Evolutionary conservation across 2,797 vertebrate genomes (phyloP), one percentile per base, ranked within the genome.

Genomic region (Macroramphosus scolopax): DNA sequence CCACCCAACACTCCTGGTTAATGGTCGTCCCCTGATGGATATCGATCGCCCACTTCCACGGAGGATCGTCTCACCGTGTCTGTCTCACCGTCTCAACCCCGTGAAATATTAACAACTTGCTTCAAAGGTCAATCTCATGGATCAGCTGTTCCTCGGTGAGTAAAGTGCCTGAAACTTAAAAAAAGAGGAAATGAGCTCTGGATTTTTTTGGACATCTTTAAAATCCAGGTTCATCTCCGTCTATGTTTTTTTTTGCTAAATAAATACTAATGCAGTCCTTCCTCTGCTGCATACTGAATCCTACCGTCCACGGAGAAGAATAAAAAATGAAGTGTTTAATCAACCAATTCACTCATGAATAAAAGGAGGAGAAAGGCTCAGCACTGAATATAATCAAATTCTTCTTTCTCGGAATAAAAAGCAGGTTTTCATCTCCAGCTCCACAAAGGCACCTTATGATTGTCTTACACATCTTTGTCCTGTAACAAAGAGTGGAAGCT

Each of bases 61-160:
- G 57, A 59, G 44, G 58, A 58, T 26, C 9, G 16, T 53, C 52
- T 26, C 51, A 62, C 51, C 31, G 40, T 22, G 3, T 61, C 53
- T 18, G 17, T 60, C 47, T 41, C 49, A 38, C 31, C 59, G 45
- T 15, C 51, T 68, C 51, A 33, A 11, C 29, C 40, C 32, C 15
- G 71, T 82, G 50, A 82, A 85, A 77, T 69, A 80, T 79, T 76
- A 64, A 83, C 45, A 37, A 13, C 12, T 17, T 31, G 48, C 8
- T 44, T 37, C 49, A 43, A 33, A 49, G 32, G 51, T 18, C 52
- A 56, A 64, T 41, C 48, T 60, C 40, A n/a, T 5, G 41, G 63
- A 63, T 57, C 61, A 47, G 53, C 52, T 54, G 30, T 26, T 53
- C 51, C 6, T 25, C 6, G 0, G 30, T 8, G 26, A 37, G 45